Base-by-base conservation (phyloP, 2,888 invertebrate species). In the Gryllus longicercus region DNA sequence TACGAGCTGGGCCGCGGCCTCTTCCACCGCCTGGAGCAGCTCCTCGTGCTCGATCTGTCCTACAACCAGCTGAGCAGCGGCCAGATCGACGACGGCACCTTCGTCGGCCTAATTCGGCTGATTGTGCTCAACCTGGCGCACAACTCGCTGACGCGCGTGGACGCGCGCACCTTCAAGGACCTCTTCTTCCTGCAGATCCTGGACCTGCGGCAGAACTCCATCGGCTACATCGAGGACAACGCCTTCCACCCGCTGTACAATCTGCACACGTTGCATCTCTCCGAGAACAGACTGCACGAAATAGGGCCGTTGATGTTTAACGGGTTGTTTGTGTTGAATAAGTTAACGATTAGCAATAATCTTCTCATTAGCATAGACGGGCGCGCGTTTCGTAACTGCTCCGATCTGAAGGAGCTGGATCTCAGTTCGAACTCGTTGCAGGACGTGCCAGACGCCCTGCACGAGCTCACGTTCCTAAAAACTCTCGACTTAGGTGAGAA, bases 401-500 rank as follows among this genome's bases (percentile, higher is more conserved):
- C 94, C 2, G 94, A 95, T 85, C 89, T 96, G 76, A 96, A 96
- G 88, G 96, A 96, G 86, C 88, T 97, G 79, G 96, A 96, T 87
- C 88, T 97, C 82, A 95, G 95, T 87, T 95, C 95, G 49, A 97
- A 97, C 88, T 93, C 94, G 84, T 89, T 97, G 83, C 88, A 91
- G 82, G 91, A 92, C 83, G 93, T 97, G 82, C 96, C 97, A 10
- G 93, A 93, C 85, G 95, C 95, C 2, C 88, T 96, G 81, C 92
- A 92, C 87, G 95, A 94, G 85, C 88, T 96, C 80, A 91, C 93
- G 78, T 93, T 95, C 86, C 88, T 98, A 83, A 95, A 95, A 87
- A 95, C 95, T 1, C 90, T 98, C 79, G 96, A 97, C 87, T 89
- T 98, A 85, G 96, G 96, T 78, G 96, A 97, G 88, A 98, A 98